Evolutionary conservation across 2,113 vertebrate species (phyloP), one percentile per base, ranked within the genome.

Genomic region (Pelecanus crispus): DNA sequence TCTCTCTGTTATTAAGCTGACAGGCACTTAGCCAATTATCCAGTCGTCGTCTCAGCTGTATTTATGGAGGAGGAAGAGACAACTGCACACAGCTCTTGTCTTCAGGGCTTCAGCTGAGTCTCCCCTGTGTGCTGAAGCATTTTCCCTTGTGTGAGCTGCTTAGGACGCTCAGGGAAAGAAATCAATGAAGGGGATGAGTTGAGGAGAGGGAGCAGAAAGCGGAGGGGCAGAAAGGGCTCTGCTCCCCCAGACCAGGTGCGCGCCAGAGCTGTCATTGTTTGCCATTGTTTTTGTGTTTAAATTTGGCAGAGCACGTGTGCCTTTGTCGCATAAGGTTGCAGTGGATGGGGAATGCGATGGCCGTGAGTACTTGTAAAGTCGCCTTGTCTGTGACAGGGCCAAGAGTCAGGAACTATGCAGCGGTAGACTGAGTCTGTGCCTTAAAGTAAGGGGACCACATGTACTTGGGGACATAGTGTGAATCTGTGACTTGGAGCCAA

Each of bases 1-100:
- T 88, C 45, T 92, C 62, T 96, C 72, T 89, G 62, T 85, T 97
- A 91, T 97, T 96, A 95, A 92, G 87, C 95, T 97, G 92, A 97
- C 94, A 96, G 94, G 85, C 95, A 97, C 90, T 95, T 97, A 95
- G 93, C 95, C 97, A 97, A 93, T 97, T 98, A 95, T 83, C 89
- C 97, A 90, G 56, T 97, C 75, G 18, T 96, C 40, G 61, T 95
- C 75, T 96, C 96, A 95, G 92, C 91, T 84, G 89, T 96, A 94
- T 96, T 98, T 96, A 97, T 89, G 73, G 92, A 95, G 79, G 96
- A 96, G 88, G 92, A 97, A 94, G 83, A 91, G 88, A 40, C 80
- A 94, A 91, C 10, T n/a, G 67, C 49, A 42, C 72, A 83, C 59
- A 90, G 86, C 86, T 95, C 96, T 83, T 95, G 95, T 97, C 94